Base-by-base conservation (phyloP, 2,888 invertebrate genomes). In the Scelioninae gen. 1 region DNA sequence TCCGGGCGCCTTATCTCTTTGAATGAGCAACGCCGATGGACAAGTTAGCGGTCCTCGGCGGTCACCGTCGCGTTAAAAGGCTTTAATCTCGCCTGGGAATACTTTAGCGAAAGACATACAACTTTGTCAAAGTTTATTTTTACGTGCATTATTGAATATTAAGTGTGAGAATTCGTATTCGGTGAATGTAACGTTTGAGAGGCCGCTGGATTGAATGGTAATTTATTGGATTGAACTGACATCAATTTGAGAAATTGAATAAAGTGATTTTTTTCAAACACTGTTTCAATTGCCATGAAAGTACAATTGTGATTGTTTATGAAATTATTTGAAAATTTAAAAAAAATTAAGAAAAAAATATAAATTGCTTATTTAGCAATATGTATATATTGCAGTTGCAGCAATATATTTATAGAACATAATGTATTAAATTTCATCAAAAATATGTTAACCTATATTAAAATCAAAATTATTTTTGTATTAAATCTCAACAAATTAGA, bases 141-240 rank as follows among this genome's bases (percentile, higher is more conserved):
- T 80, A 69, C 69, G 74, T 13, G 80, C 80, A 80, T 80, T 75
- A 80, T 80, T 80, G 80, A 80, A 80, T 80, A 80, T 80, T 72
- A 80, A 80, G 69, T 80, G 80, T 80, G 80, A 80, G 80, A 80
- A 80, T 68, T 74, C 80, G 80, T 69, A 75, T 80, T 75, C 74
- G 62, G 11, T 60, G 80, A 80, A 56, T 60, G 75, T 65, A 51
- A 45, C 51, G 69, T 81, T 69, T 69, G 60, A 74, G 43, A 53
- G 49, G 55, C 65, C 75, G 69, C 40, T 53, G 49, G 15, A 81
- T 75, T 75, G 63, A 69, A 69, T 69, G 75, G 69, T 62, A 69
- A 81, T 75, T 75, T 81, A 74, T 80, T 74, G 74, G 38, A 68
- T 47, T 65, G 38, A 60, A 53, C 45, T 51, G 72, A 72, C 72